A percentile compares a stretch with the other conserved stretches of the same genome.
These are phyloP conservation scores for Alosa sapidissima DNA, from an alignment of 2,797 vertebrate genomes.

Conservation along the genomic window DNA sequence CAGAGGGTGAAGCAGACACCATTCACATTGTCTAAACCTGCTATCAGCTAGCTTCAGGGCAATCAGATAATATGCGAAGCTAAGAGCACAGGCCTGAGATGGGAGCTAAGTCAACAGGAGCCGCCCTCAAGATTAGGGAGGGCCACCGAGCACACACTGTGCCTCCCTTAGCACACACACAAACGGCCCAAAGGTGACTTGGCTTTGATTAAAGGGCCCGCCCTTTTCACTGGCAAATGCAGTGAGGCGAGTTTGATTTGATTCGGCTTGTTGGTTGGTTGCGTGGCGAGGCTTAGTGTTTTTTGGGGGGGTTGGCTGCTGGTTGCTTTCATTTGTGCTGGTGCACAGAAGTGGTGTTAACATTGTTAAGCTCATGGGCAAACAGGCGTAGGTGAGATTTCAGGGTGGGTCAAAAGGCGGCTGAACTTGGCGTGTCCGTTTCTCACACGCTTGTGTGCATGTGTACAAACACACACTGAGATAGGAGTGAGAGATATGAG, in stretches of 20 bases:
- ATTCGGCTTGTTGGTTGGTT: background rate
- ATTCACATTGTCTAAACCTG: conserved; percentile 28
- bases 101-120: conserved; percentile 43
- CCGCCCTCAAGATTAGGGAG: conserved; percentile 44
- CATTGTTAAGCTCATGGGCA: background rate
- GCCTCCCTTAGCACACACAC: conserved; percentile 36
- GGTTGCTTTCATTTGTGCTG: background rate
- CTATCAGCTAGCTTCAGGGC: conserved; percentile 32
- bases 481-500: background rate
- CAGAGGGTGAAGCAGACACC: conserved; percentile 41
- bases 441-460: background rate
- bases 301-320: background rate
- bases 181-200: background rate
- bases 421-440: background rate
- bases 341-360: background rate
- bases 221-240: background rate
- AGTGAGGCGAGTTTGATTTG: background rate
- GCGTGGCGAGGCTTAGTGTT: background rate
- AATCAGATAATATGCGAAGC: conserved; percentile 37
- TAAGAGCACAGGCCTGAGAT: conserved; percentile 21
- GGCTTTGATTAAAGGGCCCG: background rate
- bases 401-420: background rate
- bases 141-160: conserved; percentile 31
- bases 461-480: background rate
- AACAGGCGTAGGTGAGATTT: conserved; percentile 4